A percentile compares a stretch with the other conserved stretches of the same genome.
Conservation (phyloP, 2,113 vertebrate genomes). For the Engraulis encrasicolus region DNA sequence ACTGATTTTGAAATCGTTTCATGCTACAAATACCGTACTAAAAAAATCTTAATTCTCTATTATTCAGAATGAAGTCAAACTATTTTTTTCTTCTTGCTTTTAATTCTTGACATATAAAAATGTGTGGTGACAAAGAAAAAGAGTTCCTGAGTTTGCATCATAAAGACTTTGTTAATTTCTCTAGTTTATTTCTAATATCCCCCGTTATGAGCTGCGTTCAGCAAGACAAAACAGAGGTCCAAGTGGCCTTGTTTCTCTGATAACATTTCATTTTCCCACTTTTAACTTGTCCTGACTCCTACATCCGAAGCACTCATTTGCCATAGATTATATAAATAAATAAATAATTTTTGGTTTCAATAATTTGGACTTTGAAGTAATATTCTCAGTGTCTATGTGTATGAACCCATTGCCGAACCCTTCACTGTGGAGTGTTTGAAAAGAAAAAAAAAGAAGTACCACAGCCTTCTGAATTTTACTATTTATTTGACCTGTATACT, state of each 20-base stretch:
- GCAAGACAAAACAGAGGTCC: not conserved
- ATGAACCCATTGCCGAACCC: not conserved
- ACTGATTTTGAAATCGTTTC: not conserved
- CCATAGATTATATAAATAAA: not conserved
- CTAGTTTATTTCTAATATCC: not conserved
- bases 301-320: not conserved
- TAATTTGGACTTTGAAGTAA: not conserved
- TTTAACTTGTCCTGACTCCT: not conserved
- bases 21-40: not conserved
- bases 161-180: not conserved
- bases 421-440: constrained; percentile 36
- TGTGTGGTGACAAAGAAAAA: not conserved
- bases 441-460: constrained; percentile 40
- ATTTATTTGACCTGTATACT: constrained; percentile 42
- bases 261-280: not conserved
- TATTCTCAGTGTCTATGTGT: not conserved
- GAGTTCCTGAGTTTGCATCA: not conserved
- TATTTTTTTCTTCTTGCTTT: not conserved
- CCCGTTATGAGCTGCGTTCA: not conserved
- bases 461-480: constrained; percentile 52
- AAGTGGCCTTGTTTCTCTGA: not conserved
- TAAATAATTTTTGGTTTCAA: not conserved
- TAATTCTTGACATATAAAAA: not conserved
- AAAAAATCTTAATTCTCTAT: not conserved
- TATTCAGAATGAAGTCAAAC: constrained; percentile 14